Evolutionary conservation across 2,113 vertebrate genomes (phyloP), one percentile per base, ranked within the genome.

Genomic region (Tachysurus vachellii): DNA sequence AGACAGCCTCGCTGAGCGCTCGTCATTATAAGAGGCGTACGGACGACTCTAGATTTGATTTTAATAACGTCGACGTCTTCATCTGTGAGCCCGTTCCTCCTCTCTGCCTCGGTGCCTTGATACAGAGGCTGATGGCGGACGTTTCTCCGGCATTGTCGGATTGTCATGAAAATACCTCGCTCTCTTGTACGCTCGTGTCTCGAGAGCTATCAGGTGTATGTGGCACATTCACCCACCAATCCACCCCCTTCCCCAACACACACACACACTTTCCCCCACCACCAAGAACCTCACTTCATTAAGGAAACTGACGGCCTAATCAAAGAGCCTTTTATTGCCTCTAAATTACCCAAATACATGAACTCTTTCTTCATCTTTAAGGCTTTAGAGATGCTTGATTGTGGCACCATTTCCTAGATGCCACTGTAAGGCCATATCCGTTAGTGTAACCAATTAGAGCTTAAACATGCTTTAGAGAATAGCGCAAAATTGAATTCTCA

Each of bases 1-100:
- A 93, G 96, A 96, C 95, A 95, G 96, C 94, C 95, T 93, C 94
- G 95, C 95, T 95, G 95, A 95, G 93, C 91, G 86, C 90, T 96
- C 95, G 92, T 98, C 96, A 98, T 98, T 97, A 96, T 95, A 93
- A 94, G 94, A 96, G 97, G 94, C 95, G 94, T 96, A 96, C 95
- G 95, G 97, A 96, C 94, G 93, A 89, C 91, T 89, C 93, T 95
- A 96, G 96, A 98, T 97, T 97, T 96, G 95, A 98, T 97, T 97
- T 97, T 97, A 97, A 97, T 97, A 98, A 97, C 94, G 93, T 93
- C 94, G 93, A 95, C 94, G 94, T 97, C 96, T 98, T 97, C 96
- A 96, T 97, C 96, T 96, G 97, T 96, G 96, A 95, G 96, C 93
- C 94, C 93, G 93, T 94, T 90, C 91, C 96, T 94, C 94, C 95